Evolutionary conservation across 2,888 invertebrate species (phyloP), one percentile per base, ranked within the genome.

Genomic region (Monochamus alternatus): DNA sequence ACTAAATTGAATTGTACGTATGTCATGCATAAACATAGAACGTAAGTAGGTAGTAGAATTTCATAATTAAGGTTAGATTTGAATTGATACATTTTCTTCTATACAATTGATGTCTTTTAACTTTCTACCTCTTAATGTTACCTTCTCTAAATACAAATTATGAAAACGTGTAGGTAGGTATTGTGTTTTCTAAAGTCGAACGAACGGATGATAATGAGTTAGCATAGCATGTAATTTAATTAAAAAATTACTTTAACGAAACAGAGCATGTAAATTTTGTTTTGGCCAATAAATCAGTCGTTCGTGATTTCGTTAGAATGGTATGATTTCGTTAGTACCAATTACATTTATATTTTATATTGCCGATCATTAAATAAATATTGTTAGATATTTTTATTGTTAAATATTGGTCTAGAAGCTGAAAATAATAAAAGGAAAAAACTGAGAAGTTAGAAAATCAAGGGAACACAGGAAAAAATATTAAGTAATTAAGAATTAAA

Each of bases 191-290:
- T 62, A 62, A 62, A 62, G 31, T 5, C 5, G 8, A 62, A 12
- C 12, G 38, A 22, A 22, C 10, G 31, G 8, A 5, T 43, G 5
- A 31, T 10, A 10, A 63, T 43, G 55, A 66, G 51, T n/a, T 8
- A 31, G 32, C 52, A 32, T 31, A 67, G n/a, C 32, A 52, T 55
- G 55, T 67, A 55, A 67, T 67, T 51, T 55, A 30, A 67, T 52
- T n/a, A n/a, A 67, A 67, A 12, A 38, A 68, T 58, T 58, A 69
- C 62, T 68, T 64, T 60, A 55, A 64, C 68, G 74, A 74, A 74
- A 74, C 51, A 74, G 68, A 74, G 74, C 68, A 64, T 74, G 64
- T 38, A 14, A 58, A 63, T 58, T 44, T 55, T 38, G 68, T 44
- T 69, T 69, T 62, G 47, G 60, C 43, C 59, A 68, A 68, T 68